These are phyloP conservation scores for Drosophila arizonae DNA, from an alignment of 1,140 invertebrate species.

Conservation along the genomic window DNA sequence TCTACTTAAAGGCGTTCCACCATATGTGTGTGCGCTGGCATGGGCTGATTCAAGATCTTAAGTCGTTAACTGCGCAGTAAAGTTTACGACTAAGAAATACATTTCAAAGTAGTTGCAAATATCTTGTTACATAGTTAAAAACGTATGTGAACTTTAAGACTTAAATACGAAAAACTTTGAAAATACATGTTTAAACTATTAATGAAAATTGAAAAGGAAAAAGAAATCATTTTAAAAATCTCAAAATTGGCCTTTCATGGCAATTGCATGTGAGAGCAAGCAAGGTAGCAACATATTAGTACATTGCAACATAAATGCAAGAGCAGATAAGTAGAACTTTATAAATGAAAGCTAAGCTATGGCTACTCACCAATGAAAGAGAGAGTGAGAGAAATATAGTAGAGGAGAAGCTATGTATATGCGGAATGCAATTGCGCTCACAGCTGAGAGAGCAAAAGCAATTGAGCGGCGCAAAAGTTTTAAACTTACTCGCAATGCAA, in stretches of 20 bases:
- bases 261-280: not conserved
- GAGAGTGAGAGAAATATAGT: too few species aligned
- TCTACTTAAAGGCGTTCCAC: not conserved
- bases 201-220: too few species aligned
- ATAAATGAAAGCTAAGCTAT: too few species aligned
- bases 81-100: constrained; percentile 27
- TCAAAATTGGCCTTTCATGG: not conserved
- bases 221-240: too few species aligned
- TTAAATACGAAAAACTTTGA: not conserved
- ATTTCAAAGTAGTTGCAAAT: constrained; percentile 2
- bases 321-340: not conserved
- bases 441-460: too few species aligned
- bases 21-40: constrained; percentile 1
- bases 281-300: not conserved
- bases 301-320: not conserved
- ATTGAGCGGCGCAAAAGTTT: too few species aligned
- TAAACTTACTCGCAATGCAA: too few species aligned
- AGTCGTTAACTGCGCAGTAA: constrained; percentile 34
- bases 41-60: constrained; percentile 24
- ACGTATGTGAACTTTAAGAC: not conserved
- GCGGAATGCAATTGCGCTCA: too few species aligned
- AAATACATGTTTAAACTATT: too few species aligned
- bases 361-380: too few species aligned
- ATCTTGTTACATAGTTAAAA: not conserved
- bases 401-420: not conserved